Percentiles rank a stretch among this genome's conserved stretches.
These are phyloP conservation scores for Exaiptasia diaphana DNA, from an alignment of 64 coral and sea anemone species.

Conservation along the genomic window DNA sequence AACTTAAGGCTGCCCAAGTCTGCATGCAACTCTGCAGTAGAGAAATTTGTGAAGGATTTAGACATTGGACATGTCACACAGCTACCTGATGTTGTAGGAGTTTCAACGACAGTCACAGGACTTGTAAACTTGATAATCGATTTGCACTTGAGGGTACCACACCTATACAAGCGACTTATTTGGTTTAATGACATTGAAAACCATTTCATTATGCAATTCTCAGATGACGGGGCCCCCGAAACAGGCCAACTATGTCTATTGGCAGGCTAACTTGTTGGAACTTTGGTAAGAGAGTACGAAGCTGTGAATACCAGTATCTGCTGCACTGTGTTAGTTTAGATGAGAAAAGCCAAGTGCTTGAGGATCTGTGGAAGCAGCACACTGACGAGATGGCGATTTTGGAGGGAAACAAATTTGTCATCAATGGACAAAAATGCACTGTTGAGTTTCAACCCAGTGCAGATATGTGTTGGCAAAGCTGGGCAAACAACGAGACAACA, in stretches of 20 bases:
- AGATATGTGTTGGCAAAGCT: constrained; percentile 26
- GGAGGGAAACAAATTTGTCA: background rate
- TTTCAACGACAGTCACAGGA: constrained; percentile 1
- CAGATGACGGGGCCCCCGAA: constrained; percentile 30
- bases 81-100: constrained; percentile 2
- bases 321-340: constrained; percentile 7
- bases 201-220: constrained; percentile 38
- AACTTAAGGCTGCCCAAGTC: background rate
- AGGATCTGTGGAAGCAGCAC: constrained; percentile 3
- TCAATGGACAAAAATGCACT: constrained; percentile 21
- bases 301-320: constrained; percentile 16
- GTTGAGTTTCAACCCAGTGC: constrained; percentile 45
- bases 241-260: constrained; percentile 22
- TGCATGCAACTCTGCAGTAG: too few species aligned
- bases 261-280: constrained; percentile 26
- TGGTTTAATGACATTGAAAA: constrained; percentile 16
- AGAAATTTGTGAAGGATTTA: background rate
- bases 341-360: background rate
- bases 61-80: background rate
- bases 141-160: constrained; percentile 14
- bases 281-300: constrained; percentile 6
- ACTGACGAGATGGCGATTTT: background rate
- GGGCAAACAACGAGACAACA: constrained; percentile 3
- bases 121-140: constrained; percentile 36
- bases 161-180: background rate